Conservation (phyloP, 1,140 invertebrate species). For the Tetraneura akinire region DNA sequence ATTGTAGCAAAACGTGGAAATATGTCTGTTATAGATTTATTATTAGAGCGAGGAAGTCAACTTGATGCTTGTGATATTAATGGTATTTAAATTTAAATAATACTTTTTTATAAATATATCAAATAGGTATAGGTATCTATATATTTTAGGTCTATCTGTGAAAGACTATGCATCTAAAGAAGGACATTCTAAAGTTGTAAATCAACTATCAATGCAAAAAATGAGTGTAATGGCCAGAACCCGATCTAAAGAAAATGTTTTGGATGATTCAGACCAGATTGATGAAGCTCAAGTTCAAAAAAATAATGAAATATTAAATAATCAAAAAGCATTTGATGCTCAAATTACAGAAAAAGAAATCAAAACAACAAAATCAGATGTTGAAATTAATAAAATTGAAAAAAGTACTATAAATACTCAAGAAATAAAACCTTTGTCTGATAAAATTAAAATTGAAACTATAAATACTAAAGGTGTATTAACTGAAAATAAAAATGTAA, state of each 20-base stretch:
- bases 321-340: background rate
- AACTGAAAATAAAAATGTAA: background rate
- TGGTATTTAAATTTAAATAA: constrained; percentile 53
- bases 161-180: constrained; percentile 57
- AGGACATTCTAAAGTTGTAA: constrained; percentile 55
- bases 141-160: constrained; percentile 56
- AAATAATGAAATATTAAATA: background rate
- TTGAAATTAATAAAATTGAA: background rate
- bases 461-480: background rate
- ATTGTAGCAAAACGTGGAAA: constrained; percentile 62
- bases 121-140: background rate
- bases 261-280: constrained; percentile 34
- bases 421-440: background rate
- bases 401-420: background rate
- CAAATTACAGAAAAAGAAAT: constrained; percentile 1
- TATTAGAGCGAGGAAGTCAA: constrained; percentile 57
- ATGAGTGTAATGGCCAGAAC: constrained; percentile 49
- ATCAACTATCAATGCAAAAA: constrained; percentile 47
- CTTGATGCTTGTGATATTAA: constrained; percentile 56
- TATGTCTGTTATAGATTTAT: constrained; percentile 55
- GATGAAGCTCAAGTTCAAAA: background rate
- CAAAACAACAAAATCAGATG: background rate
- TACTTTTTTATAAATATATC: no score
- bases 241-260: constrained; percentile 39
- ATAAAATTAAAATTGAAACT: background rate